phyloP scores from a whole-genome alignment of 1,140 invertebrate genomes.

The Mya arenaria region DNA sequence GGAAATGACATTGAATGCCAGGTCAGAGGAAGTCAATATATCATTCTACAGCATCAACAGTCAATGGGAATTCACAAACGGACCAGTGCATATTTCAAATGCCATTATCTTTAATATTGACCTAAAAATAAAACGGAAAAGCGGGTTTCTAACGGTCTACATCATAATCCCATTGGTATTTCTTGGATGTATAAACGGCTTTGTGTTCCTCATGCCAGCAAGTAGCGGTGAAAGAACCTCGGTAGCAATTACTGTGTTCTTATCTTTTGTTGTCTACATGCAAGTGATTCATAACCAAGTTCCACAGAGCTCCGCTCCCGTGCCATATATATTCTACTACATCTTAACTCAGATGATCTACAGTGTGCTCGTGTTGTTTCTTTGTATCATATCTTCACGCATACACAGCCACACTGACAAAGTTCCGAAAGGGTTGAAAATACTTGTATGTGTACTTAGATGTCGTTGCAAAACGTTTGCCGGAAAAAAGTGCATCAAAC shows the following conservation, averaged over 20 bases:
- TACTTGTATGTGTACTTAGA: too few species aligned
- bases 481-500: too few species aligned
- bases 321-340: slow-evolving; percentile 74
- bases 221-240: slow-evolving; percentile 84
- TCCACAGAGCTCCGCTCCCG: slow-evolving; percentile 83
- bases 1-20: not conserved
- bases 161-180: slow-evolving; percentile 84
- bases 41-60: not conserved
- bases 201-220: slow-evolving; percentile 84
- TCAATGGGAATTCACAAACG: slow-evolving; percentile 10
- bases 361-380: slow-evolving; percentile 2
- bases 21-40: not conserved
- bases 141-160: slow-evolving; percentile 82
- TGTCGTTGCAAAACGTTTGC: too few species aligned
- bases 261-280: slow-evolving; percentile 85
- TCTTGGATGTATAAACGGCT: slow-evolving; percentile 83
- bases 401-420: not conserved
- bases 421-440: not conserved
- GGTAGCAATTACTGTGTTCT: slow-evolving; percentile 83
- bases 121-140: not conserved
- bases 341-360: slow-evolving; percentile 15
- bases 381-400: slow-evolving; percentile 18
- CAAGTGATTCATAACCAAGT: slow-evolving; percentile 83
- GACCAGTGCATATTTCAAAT: not conserved
- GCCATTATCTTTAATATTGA: not conserved